Conservation (phyloP, 2,113 vertebrate species). For the Xyrauchen texanus region DNA sequence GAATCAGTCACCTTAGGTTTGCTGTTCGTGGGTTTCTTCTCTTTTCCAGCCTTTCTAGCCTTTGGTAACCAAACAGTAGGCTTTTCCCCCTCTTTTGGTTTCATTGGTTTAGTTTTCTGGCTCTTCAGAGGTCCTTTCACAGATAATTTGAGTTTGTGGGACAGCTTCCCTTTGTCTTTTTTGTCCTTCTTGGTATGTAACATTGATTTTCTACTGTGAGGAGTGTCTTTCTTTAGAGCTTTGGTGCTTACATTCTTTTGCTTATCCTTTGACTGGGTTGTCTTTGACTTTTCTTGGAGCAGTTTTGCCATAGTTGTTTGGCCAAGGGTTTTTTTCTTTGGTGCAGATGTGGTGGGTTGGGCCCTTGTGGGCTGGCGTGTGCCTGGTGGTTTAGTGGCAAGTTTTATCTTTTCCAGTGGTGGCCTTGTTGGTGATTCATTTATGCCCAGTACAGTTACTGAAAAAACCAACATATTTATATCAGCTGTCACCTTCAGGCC, state of each 20-base stretch:
- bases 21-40: not conserved
- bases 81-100: slow-evolving; percentile 19
- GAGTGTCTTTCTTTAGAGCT: slow-evolving; percentile 26
- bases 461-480: slow-evolving; percentile 46
- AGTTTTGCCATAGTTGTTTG: not conserved
- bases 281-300: slow-evolving; percentile 30
- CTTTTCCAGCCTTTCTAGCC: slow-evolving; percentile 3
- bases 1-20: slow-evolving; percentile 13
- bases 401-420: slow-evolving; percentile 63
- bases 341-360: not conserved
- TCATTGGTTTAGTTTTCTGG: slow-evolving; percentile 24
- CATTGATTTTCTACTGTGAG: slow-evolving; percentile 34
- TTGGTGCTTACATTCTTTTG: slow-evolving; percentile 3
- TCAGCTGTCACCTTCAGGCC: not conserved
- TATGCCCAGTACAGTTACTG: slow-evolving; percentile 67
- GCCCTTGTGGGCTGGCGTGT: slow-evolving; percentile 37
- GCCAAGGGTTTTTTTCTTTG: not conserved
- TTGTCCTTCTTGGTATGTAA: slow-evolving; percentile 40
- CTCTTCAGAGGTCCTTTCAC: not conserved
- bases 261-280: slow-evolving; percentile 25
- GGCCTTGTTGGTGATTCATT: slow-evolving; percentile 70
- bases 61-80: not conserved
- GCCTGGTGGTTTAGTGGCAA: slow-evolving; percentile 56
- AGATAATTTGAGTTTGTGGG: slow-evolving; percentile 19
- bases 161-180: slow-evolving; percentile 9